Evolutionary conservation across 2,797 vertebrate genomes (phyloP), one percentile per base, ranked within the genome.

Genomic region (Dermochelys coriacea): DNA sequence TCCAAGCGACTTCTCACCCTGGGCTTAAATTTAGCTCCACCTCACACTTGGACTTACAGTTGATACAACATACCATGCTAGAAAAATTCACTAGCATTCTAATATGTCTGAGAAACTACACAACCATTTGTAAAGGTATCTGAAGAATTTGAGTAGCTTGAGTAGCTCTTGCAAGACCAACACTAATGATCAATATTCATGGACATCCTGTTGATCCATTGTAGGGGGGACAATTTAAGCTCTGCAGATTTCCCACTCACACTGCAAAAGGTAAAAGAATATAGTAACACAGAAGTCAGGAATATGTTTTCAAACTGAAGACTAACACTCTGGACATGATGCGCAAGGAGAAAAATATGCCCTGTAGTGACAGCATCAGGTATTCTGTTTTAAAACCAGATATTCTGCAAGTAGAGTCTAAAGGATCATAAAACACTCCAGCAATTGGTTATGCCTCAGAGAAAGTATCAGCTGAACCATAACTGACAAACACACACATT

Each of bases 281-380:
- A 74, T 12, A 16, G 74, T 77, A 77, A 29, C 6, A 77, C 14
- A 77, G 18, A 77, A 49, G 74, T 49, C 45, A 77, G 27, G 12
- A 77, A 77, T 74, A 74, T 18, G 45, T 77, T 77, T 77, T 45
- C 74, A 77, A 41, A 12, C 27, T 49, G 27, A 27, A 77, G 27
- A 77, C 9, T 49, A 49, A 45, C 25, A 14, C 41, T 27, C 71
- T 45, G 45, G 41, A 74, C 45, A 11, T 9, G 64, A 74, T 29
- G 12, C 6, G 11, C 15, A 11, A 84, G 8, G 14, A 49, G 82
- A 5, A 82, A 54, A 5, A 49, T 0, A 1, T 8, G 31, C 9
- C 18, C 29, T 41, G 31, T 9, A 29, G 45, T 23, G 37, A 84
- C 8, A 90, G 23, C 0, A 0, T 3, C 14, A 25, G 12, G 21